phyloP scores from a whole-genome alignment of 2,888 invertebrate species.

The Torymus aiolomorphi region DNA sequence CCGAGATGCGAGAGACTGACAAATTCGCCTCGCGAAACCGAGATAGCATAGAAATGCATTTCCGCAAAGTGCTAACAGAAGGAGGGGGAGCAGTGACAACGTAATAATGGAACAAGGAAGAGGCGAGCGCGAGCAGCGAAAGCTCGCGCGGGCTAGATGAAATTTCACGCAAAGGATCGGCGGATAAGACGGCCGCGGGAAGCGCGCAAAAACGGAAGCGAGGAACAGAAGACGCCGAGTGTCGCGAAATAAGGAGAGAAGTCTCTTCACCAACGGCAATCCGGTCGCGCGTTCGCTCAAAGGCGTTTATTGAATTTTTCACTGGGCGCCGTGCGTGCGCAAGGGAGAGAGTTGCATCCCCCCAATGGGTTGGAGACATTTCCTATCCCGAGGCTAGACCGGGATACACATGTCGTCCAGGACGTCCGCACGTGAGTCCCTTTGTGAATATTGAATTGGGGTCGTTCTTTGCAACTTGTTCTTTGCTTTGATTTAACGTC shows the following conservation, averaged over 20 bases:
- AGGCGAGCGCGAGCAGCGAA: background rate
- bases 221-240: too few species aligned
- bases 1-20: too few species aligned
- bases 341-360: too few species aligned
- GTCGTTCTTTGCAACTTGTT: background rate
- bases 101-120: too few species aligned
- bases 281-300: constrained; percentile 9
- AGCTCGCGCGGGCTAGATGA: background rate
- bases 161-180: too few species aligned
- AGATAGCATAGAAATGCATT: too few species aligned
- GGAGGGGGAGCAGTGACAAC: too few species aligned
- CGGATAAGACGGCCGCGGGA: too few species aligned
- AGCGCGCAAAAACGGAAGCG: too few species aligned
- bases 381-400: constrained; percentile 21
- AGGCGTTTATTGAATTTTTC: constrained; percentile 43
- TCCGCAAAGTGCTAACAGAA: too few species aligned
- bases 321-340: background rate
- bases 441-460: constrained; percentile 10
- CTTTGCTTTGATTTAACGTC: background rate
- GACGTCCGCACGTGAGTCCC: background rate
- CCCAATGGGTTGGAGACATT: constrained; percentile 10
- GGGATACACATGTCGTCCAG: background rate
- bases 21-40: too few species aligned
- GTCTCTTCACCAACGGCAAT: background rate
- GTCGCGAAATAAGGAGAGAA: too few species aligned